These are phyloP conservation scores for Psilanteris sp. DNA, from an alignment of 1,140 invertebrate genomes.

Conservation along the genomic window DNA sequence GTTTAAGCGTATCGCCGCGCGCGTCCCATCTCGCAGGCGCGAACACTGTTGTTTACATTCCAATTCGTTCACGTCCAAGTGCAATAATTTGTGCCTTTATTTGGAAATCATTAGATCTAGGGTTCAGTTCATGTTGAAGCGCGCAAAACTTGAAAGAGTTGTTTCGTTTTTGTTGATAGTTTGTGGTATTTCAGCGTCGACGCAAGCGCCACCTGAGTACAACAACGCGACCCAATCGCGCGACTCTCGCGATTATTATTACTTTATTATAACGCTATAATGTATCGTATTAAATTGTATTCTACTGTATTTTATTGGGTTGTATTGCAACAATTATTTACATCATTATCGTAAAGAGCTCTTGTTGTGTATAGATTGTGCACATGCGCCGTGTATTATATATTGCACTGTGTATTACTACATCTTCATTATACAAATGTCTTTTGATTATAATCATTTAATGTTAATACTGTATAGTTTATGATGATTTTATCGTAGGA, in stretches of 20 bases:
- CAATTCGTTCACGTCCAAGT: conserved; percentile 37
- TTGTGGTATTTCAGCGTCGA: conserved; percentile 25
- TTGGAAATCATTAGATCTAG: conserved; percentile 6
- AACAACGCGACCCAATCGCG: background rate
- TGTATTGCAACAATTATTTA: conserved; percentile 47
- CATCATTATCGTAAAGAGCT: conserved; percentile 49
- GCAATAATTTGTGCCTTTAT: conserved; percentile 41
- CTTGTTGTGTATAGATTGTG: conserved; percentile 74
- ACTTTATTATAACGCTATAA: conserved; percentile 11
- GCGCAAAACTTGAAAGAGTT: no score
- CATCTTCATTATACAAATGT: conserved; percentile 67
- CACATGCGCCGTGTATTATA: conserved; percentile 68
- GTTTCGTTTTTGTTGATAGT: conserved; percentile 23
- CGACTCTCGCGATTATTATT: conserved; percentile 12
- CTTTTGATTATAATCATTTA: conserved; percentile 69
- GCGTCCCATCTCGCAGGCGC: conserved; percentile 9
- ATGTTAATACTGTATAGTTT: conserved; percentile 78
- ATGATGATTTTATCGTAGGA: conserved; percentile 71
- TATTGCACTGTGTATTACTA: conserved; percentile 66
- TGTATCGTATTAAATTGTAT: conserved; percentile 28
- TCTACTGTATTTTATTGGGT: conserved; percentile 37
- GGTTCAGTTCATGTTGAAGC: no score
- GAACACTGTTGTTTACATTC: conserved; percentile 49
- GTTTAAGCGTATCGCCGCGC: no score
- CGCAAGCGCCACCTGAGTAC: background rate